Conservation (phyloP, 2,888 invertebrate species). For the Strigamia crassipes region DNA sequence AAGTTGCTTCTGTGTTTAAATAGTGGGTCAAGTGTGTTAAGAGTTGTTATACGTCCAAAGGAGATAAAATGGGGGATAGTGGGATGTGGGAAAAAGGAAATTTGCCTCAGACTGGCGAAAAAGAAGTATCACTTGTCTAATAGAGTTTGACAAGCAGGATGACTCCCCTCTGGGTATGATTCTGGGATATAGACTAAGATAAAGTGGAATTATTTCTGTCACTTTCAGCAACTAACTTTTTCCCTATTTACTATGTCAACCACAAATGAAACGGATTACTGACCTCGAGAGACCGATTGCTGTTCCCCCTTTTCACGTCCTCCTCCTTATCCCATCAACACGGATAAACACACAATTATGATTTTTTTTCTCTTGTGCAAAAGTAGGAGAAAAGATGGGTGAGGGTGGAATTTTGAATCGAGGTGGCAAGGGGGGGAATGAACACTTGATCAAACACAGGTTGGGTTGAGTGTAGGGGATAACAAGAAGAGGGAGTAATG, state of each 20-base stretch:
- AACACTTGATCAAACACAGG: conserved; percentile 32
- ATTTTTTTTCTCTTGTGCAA: not conserved
- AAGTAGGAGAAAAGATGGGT: not conserved
- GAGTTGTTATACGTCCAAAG: not conserved
- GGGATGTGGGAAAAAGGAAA: not conserved
- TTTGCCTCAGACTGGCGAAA: not conserved
- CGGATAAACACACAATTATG: conserved; percentile 5
- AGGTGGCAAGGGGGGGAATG: conserved; percentile 12
- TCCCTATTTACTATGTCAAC: conserved; percentile 6
- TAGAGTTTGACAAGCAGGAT: not conserved
- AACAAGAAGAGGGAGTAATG: conserved; percentile 22
- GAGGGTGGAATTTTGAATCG: not conserved
- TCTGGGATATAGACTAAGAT: not conserved
- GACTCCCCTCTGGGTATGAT: conserved; percentile 6
- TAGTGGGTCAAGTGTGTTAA: conserved; percentile 18
- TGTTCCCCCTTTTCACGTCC: not conserved
- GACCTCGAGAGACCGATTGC: conserved; percentile 1
- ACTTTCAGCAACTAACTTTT: not conserved
- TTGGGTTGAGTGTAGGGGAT: not conserved
- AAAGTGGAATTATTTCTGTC: not conserved
- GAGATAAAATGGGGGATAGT: conserved; percentile 1
- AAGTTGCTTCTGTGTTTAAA: not conserved
- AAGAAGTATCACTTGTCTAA: not conserved
- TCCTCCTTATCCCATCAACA: not conserved
- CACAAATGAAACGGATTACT: conserved; percentile 15